Evolutionary conservation across 2,888 invertebrate species (phyloP), one percentile per base, ranked within the genome.

Genomic region (Phragmatobia fuliginosa): DNA sequence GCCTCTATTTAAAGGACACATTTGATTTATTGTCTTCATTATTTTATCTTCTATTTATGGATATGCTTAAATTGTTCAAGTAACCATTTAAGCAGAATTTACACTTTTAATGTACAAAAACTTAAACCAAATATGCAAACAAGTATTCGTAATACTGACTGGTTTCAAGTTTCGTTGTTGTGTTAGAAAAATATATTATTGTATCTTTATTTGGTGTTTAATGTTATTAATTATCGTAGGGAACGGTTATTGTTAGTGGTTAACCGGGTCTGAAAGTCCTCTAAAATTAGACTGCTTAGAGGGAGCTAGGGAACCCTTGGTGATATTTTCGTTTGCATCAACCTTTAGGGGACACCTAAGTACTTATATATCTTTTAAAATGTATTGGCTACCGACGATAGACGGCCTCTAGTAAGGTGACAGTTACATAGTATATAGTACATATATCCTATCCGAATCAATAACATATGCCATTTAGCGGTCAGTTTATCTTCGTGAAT

Each of bases 21-120:
- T 66, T 28, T 33, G 45, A 60, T n/a, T n/a, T n/a, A n/a, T n/a
- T n/a, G 45, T 60, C 60, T 60, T 32, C 18, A 66, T 49, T 45
- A 33, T 49, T 66, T 60, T 49, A 49, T 66, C 38, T 62, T 62
- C 16, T 36, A 14, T 62, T 25, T 60, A 56, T 7, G 16, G 25
- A 56, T 5, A 56, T 28, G 28, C 56, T 56, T 14, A 16, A 56
- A 56, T 28, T 56, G 16, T 28, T 25, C n/a, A 56, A 14, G 5
- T 28, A 56, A 5, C 7, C 1, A 28, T 56, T 56, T 6, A 28
- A 56, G 28, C 16, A 56, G 25, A 14, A 14, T 28, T 4, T 28
- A 28, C 14, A n/a, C n/a, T n/a, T n/a, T n/a, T n/a, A n/a, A n/a
- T n/a, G n/a, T n/a, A n/a, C n/a, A n/a, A n/a, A n/a, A n/a, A n/a